Base-by-base conservation (phyloP, 2,113 vertebrate species). In the Ptyas mucosa region DNA sequence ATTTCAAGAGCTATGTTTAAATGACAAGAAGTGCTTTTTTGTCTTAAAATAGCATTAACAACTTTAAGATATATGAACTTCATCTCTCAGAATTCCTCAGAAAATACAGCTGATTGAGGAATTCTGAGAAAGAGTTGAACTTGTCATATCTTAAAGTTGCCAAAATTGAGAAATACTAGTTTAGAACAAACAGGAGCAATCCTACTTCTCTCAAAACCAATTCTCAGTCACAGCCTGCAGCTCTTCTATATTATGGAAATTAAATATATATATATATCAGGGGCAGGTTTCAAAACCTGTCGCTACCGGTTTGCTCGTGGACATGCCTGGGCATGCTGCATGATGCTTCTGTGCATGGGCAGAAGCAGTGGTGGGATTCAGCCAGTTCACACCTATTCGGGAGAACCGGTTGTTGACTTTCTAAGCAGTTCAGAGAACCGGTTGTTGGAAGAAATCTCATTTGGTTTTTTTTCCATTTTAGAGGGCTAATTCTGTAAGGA, bases 141-240 rank as follows among this genome's bases (percentile, higher is more conserved):
- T 29, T 64, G 11, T n/a, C 26, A 14, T 64, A n/a, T 64, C 26
- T 64, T 64, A 64, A 64, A 64, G 26, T 64, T 11, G 11, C 61
- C 26, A 64, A 64, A 10, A 26, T 64, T 64, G 26, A 64, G 3
- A 64, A 64, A 64, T 3, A 64, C 58, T 29, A 5, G 58, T 64
- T 64, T 64, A 95, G 95, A 96, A 92, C 52, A 94, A 64, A 54
- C 23, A 91, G 43, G 94, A 49, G 49, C 92, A 4, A 93, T 90
- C 92, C 57, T 12, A 89, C 46, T 90, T 92, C 94, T 75, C 91
- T 93, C 90, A 96, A 92, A 94, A 94, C 95, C 94, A 93, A 96
- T 97, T 97, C 96, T 97, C 93, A 96, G 88, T 88, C 94, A 92
- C 94, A 92, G 89, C 39, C 21, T 92, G n/a, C 85, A 23, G 29